Conservation (phyloP, 2,888 invertebrate genomes). For the Lepetodrilus schrolli region DNA sequence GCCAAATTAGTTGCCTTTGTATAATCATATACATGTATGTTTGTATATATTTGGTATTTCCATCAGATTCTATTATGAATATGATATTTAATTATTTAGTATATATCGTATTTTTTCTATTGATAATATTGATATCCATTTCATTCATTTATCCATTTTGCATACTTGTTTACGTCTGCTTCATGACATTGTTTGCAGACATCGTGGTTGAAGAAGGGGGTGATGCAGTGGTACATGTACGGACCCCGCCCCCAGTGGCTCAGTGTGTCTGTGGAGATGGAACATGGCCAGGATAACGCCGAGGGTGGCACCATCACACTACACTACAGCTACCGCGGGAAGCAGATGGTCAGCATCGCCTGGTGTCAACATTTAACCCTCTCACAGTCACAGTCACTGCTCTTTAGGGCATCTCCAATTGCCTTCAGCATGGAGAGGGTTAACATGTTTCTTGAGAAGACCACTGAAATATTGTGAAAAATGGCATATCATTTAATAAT, state of each 20-base stretch:
- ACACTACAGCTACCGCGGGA: conserved; percentile 47
- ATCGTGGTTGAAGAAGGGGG: conserved; percentile 90
- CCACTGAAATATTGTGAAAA: too few relatives aligned
- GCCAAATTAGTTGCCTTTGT: too few relatives aligned
- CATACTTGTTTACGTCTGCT: too few relatives aligned
- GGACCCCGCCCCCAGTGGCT: conserved; percentile 77
- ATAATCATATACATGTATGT: too few relatives aligned
- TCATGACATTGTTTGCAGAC: conserved; percentile 43
- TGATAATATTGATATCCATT: neutral
- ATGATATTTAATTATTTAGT: neutral
- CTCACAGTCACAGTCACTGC: too few relatives aligned
- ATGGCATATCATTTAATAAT: too few relatives aligned
- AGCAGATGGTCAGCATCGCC: conserved; percentile 50
- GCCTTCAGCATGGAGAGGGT: too few relatives aligned
- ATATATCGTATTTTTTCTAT: neutral
- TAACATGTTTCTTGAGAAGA: too few relatives aligned
- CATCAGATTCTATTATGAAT: neutral
- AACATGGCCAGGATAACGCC: conserved; percentile 78
- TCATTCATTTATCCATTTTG: too few relatives aligned
- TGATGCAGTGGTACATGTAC: conserved; percentile 52
- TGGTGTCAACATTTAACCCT: too few relatives aligned
- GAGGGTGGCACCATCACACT: conserved; percentile 83
- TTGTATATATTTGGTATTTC: neutral
- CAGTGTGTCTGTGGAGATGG: conserved; percentile 77
- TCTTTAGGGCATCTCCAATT: too few relatives aligned